A percentile compares a stretch with the other conserved stretches of the same genome.
phyloP scores from a whole-genome alignment of 2,113 vertebrate genomes.

The Arothron firmamentum region DNA sequence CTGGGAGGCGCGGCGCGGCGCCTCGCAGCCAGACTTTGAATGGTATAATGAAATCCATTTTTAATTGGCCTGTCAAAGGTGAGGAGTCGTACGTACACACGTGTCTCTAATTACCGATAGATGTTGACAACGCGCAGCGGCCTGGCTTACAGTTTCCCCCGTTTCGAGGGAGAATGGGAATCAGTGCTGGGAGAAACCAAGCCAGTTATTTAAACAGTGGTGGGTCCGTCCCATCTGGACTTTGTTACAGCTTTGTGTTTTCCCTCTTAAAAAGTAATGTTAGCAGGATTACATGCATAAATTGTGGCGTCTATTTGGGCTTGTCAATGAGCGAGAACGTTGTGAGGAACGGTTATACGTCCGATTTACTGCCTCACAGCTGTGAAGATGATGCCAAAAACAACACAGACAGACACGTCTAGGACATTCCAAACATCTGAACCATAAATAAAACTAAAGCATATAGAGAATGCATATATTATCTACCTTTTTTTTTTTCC shows the following conservation, averaged over 20 bases:
- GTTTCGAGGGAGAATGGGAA: conserved; percentile 28
- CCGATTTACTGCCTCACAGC: conserved; percentile 13
- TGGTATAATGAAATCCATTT: conserved; percentile 52
- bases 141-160: conserved; percentile 47
- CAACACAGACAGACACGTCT: neutral
- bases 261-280: conserved; percentile 53
- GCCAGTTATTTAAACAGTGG: conserved; percentile 39
- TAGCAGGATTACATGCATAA: conserved; percentile 55
- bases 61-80: conserved; percentile 31
- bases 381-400: neutral
- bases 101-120: conserved; percentile 60
- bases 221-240: conserved; percentile 62
- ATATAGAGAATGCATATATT: neutral
- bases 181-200: conserved; percentile 35
- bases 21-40: conserved; percentile 18
- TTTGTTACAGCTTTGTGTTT: conserved; percentile 57
- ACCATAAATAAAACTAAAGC: neutral
- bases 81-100: conserved; percentile 31
- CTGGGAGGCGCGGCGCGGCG: conserved; percentile 42
- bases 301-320: conserved; percentile 47
- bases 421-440: neutral
- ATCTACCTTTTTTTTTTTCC: neutral
- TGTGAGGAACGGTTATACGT: conserved; percentile 20
- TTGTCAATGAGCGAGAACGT: conserved; percentile 35
- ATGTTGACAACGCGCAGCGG: conserved; percentile 57